Base-by-base conservation (phyloP, 2,797 vertebrate species). In the Falco naumanni region DNA sequence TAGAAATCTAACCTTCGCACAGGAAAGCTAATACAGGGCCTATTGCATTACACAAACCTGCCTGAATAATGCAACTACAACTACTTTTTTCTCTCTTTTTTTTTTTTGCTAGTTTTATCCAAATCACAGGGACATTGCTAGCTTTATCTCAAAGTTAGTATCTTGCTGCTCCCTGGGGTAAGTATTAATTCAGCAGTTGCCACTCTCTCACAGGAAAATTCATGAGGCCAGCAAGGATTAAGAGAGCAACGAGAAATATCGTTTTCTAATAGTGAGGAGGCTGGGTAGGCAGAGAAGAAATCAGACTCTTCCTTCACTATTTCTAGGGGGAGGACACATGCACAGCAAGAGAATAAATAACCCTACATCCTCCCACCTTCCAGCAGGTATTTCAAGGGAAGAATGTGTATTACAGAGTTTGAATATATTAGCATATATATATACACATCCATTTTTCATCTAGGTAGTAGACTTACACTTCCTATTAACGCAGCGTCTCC, bases 241-340 rank as follows among this genome's bases (percentile, higher is more conserved):
- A 41, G 54, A 39, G 41, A 80, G n/a, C 75, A 80, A 18, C 3
- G 14, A 74, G 43, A 80, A 94, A 61, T 0, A 18, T 5, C 18
- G 24, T 69, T 74, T 50, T 10, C 33, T 48, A 29, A 50, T 3
- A 39, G 33, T 0, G 0, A 53, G 17, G 74, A 50, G 16, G 43
- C 1, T 37, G 60, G 48, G 59, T 7, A 22, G 39, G 68, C 68
- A 70, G 75, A 29, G 47, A 34, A 93, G 82, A 53, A 89, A 41
- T 9, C 48, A 37, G 68, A 22, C 54, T 71, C 60, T 74, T 56
- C 84, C 54, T 60, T 87, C 69, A 28, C 10, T 16, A 14, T 33
- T 72, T 54, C 41, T 41, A 79, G 63, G 14, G 14, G 29, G 13
- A 71, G 37, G 37, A 45, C 12, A 31, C 16, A 13, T 2, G 8